Evolutionary conservation across 1,140 invertebrate species (phyloP), one percentile per base, ranked within the genome.

Genomic region (Phortica variegata): DNA sequence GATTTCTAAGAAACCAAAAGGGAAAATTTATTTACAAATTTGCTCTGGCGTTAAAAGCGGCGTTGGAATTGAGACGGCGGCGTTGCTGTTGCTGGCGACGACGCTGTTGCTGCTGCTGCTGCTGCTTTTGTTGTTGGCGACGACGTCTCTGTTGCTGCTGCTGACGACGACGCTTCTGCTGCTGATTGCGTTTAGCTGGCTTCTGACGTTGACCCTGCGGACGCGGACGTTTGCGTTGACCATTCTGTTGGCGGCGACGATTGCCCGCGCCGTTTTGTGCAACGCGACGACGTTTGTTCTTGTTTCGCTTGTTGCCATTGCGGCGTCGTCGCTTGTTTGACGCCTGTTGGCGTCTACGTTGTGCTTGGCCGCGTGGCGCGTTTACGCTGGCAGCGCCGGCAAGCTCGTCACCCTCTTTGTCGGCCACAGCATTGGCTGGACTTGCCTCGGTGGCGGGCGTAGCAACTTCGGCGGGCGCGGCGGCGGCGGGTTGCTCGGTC

Each of bases 121-220:
- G 62, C 4, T 49, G 61, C 10, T 48, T 46, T 19, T 56, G 21
- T 3, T 37, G 18, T 36, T 49, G 19, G 4, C 17, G 59, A n/a
- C 61, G 52, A 20, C 49, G 61, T 0, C 31, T 58, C 6, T 53
- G 56, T 15, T 43, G 60, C 2, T 33, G 43, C 20, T 52, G 34
- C 34, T 47, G 58, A 5, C 34, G 60, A n/a, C 60, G 60, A 13
- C 46, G 57, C 17, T 56, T 19, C 45, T 52, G 33, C 29, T 57
- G 56, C 17, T 42, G 39, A n/a, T 12, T 32, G 13, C 47, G 38
- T 29, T 61, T 56, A 18, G 45, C 21, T 19, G 51, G 58, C 33
- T 20, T 9, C 17, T 52, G 51, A 26, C 60, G 60, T 29, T 55
- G 59, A n/a, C 47, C 49, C 38, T 54, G 52, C 9, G 54, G 59